A percentile compares a stretch with the other conserved stretches of the same genome.
Evolutionary conservation across 2,113 vertebrate genomes (phyloP).

Genomic region (Corvus cornix): DNA sequence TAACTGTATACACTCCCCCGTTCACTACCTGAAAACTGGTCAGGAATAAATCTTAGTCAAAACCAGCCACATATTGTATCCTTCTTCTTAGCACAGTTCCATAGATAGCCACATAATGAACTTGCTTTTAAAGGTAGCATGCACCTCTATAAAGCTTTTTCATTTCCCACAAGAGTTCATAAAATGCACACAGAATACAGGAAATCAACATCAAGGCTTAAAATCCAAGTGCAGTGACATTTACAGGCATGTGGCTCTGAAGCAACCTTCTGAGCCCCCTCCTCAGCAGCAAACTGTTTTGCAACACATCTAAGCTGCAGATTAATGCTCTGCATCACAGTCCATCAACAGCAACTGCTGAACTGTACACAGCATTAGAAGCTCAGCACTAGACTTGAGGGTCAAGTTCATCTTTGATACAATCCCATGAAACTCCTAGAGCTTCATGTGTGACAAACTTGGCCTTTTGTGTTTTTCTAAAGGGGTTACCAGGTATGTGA

Average conservation of each 20-base stretch:
- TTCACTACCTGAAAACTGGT: background rate
- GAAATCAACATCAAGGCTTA: background rate
- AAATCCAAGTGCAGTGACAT: slow-evolving; percentile 3
- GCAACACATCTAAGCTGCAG: background rate
- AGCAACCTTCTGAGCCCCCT: background rate
- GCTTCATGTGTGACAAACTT: background rate
- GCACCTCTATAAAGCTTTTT: background rate
- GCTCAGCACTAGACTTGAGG: background rate
- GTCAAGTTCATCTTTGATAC: slow-evolving; percentile 6
- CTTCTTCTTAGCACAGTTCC: background rate
- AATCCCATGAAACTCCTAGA: background rate
- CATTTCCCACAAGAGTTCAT: background rate
- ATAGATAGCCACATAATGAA: background rate
- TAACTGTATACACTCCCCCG: background rate
- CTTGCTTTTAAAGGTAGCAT: background rate
- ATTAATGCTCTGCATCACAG: background rate
- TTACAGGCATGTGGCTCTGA: background rate
- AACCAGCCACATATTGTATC: background rate
- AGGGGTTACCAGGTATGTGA: background rate
- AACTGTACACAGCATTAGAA: background rate
- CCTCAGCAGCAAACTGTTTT: background rate
- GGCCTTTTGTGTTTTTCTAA: background rate
- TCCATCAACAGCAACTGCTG: background rate
- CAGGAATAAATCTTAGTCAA: background rate
- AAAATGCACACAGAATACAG: background rate